phyloP scores from a whole-genome alignment of 2,888 invertebrate species.

The Craniophora ligustri region DNA sequence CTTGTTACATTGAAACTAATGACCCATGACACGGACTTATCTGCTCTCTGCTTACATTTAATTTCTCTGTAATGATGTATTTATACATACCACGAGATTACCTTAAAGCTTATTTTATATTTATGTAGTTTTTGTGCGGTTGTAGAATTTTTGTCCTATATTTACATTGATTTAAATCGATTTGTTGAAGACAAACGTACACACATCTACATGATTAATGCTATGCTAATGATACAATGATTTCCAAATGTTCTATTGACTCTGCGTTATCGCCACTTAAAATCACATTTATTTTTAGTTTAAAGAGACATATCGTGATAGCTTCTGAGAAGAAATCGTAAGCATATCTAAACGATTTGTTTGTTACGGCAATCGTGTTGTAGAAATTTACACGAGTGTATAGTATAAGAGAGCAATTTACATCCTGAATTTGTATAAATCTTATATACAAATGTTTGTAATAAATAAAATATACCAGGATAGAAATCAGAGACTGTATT shows the following conservation, averaged over 20 bases:
- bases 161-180: not conserved
- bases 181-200: constrained; percentile 9
- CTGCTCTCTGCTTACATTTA: constrained; percentile 31
- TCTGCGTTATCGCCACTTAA: constrained; percentile 28
- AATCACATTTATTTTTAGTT: constrained; percentile 34
- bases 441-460: constrained; percentile 11
- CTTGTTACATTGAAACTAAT: constrained; percentile 66
- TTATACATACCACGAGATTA: not conserved
- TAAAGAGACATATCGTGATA: constrained; percentile 29
- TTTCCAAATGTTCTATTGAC: constrained; percentile 24
- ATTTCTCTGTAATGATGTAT: constrained; percentile 32
- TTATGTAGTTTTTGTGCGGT: not conserved
- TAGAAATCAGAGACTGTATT: not conserved
- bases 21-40: constrained; percentile 56
- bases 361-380: constrained; percentile 54
- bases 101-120: not conserved
- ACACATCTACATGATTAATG: constrained; percentile 17
- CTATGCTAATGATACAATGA: constrained; percentile 23
- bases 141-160: too few relatives aligned
- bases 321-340: constrained; percentile 35
- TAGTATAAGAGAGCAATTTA: constrained; percentile 31
- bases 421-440: constrained; percentile 26
- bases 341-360: constrained; percentile 47
- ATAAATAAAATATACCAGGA: not conserved
- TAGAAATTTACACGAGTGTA: constrained; percentile 52